Evolutionary conservation across 2,888 invertebrate species (phyloP), one percentile per base, ranked within the genome.

Genomic region (Dione vanillae): DNA sequence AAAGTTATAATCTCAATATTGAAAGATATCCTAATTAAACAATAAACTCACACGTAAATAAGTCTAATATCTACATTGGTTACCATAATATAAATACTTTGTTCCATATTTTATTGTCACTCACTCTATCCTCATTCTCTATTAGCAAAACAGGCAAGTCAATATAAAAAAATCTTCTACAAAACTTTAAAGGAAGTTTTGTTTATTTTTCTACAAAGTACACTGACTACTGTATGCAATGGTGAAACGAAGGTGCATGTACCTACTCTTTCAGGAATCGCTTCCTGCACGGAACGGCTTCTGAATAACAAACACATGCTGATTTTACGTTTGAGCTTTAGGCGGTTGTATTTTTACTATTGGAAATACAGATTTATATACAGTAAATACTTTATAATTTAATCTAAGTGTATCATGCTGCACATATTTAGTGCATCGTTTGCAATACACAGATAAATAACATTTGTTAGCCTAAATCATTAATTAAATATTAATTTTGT

Each of bases 231-330:
- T 61, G 59, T 27, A 61, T 9, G 45, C 45, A 35, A 59, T 35
- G 27, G n/a, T 11, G 27, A 7, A 61, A 45, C 45, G 43, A 20
- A 61, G 45, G 54, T 65, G 52, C 20, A 47, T 43, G 52, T 27
- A 65, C n/a, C n/a, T n/a, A n/a, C 69, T 69, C 41, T 69, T 69
- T 69, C 69, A 56, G 69, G 69, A 64, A 69, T 58, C 56, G 56
- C 58, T 58, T 65, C 65, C 58, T 65, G 47, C 16, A 49, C 58
- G 45, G 16, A 37, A 16, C 61, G 45, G 40, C 40, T 40, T 56
- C 56, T 12, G 64, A 69, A 69, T 69, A 65, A 65, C 65, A 65
- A 65, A 61, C 45, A 45, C 35, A 61, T 61, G 61, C 27, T 45
- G 61, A 61, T 61, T 61, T 27, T 35, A 61, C 45, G 45, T 43